These are phyloP conservation scores for Drosophila fulvimacula DNA, from an alignment of 2,888 invertebrate species.

Conservation along the genomic window DNA sequence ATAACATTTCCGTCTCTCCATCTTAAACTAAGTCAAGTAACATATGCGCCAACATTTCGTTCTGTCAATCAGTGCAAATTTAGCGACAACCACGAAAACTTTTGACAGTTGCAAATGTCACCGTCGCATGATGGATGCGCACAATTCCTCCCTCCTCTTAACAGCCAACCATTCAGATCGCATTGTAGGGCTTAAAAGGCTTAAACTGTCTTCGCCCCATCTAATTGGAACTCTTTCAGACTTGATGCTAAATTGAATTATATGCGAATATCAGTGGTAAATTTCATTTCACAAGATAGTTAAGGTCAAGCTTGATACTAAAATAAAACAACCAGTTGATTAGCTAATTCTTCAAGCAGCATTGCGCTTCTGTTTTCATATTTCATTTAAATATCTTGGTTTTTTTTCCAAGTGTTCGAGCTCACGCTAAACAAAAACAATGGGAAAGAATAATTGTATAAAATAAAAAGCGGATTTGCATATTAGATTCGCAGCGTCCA, in stretches of 20 bases:
- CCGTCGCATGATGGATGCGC: constrained; percentile 59
- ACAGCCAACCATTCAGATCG: neutral
- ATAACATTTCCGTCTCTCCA: constrained; percentile 56
- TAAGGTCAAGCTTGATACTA: neutral
- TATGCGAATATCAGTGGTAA: neutral
- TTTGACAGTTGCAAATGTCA: constrained; percentile 73
- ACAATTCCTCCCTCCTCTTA: neutral
- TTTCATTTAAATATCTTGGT: constrained; percentile 27
- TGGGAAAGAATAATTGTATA: constrained; percentile 79
- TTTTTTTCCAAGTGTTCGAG: constrained; percentile 16
- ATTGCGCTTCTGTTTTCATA: constrained; percentile 10
- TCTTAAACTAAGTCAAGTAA: constrained; percentile 38
- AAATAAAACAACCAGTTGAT: constrained; percentile 15
- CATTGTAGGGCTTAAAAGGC: neutral
- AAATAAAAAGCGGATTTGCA: constrained; percentile 83
- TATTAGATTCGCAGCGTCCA: constrained; percentile 71
- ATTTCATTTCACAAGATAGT: too few species aligned
- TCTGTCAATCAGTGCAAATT: constrained; percentile 70
- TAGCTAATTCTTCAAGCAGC: constrained; percentile 22
- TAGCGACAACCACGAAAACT: constrained; percentile 65
- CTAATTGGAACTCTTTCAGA: neutral
- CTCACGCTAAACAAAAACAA: constrained; percentile 46
- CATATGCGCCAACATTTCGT: constrained; percentile 67
- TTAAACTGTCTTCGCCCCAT: constrained; percentile 2
- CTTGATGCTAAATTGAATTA: neutral